A percentile compares a stretch with the other conserved stretches of the same genome.
phyloP scores from a whole-genome alignment of 2,797 vertebrate species.

The Alauda arvensis region DNA sequence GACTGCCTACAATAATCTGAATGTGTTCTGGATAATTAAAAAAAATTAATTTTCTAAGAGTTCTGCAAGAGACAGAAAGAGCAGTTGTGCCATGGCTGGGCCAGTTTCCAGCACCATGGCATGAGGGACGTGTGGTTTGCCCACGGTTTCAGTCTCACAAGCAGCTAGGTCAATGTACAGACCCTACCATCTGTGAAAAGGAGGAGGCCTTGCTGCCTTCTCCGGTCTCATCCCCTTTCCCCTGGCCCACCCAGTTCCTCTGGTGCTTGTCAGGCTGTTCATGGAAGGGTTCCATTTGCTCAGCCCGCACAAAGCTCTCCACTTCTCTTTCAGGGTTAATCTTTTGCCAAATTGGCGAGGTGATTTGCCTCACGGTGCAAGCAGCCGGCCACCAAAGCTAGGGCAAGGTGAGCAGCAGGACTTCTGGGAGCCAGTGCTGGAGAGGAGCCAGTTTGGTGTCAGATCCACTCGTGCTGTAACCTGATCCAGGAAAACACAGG shows the following conservation, averaged over 20 bases:
- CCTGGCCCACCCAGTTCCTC: neutral
- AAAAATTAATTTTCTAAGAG: neutral
- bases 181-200: neutral
- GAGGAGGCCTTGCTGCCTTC: neutral
- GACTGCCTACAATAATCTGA: neutral
- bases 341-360: neutral
- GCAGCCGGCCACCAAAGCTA: neutral
- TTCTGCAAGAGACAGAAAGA: neutral
- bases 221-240: neutral
- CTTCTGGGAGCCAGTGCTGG: neutral
- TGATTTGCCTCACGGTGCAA: neutral
- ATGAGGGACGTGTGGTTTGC: neutral
- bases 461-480: neutral
- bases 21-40: neutral
- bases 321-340: slow-evolving; percentile 8
- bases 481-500: neutral
- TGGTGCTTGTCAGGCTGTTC: neutral
- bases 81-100: neutral
- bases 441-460: neutral
- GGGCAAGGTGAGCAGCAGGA: slow-evolving; percentile 39
- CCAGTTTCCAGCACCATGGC: neutral
- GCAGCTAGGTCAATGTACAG: neutral
- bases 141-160: neutral
- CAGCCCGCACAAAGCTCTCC: neutral
- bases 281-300: neutral